A percentile compares a stretch with the other conserved stretches of the same genome.
Evolutionary conservation across 2,797 vertebrate genomes (phyloP).

Genomic region (Lemur catta): DNA sequence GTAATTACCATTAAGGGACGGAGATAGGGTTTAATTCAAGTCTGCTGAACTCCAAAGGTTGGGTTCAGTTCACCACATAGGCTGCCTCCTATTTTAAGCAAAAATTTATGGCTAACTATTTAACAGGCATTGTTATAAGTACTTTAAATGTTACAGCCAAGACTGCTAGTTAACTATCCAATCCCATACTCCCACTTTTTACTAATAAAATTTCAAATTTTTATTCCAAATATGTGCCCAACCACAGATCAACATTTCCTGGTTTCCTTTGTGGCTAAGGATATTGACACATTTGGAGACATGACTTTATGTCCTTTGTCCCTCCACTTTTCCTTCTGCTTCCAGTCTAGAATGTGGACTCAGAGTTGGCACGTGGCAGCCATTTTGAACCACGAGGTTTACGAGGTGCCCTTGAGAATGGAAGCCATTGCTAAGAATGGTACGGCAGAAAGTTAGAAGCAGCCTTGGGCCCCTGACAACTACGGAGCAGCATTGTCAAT

Average conservation of each 20-base stretch:
- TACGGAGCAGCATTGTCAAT: neutral
- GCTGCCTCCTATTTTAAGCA: neutral
- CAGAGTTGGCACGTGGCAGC: neutral
- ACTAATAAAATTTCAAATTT: neutral
- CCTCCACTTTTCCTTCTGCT: neutral
- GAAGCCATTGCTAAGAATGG: neutral
- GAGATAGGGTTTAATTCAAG: neutral
- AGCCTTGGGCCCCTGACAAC: neutral
- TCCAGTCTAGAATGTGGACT: neutral
- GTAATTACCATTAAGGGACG: neutral
- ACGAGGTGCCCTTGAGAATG: neutral
- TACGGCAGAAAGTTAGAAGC: neutral
- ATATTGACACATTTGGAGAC: neutral
- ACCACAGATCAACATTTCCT: neutral
- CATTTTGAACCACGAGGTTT: neutral
- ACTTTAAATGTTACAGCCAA: neutral
- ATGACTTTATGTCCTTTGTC: neutral
- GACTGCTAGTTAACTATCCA: neutral
- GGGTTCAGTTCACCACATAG: neutral
- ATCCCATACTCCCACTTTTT: neutral
- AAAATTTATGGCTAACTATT: neutral
- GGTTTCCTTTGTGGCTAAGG: neutral
- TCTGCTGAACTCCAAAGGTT: neutral
- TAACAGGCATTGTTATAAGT: slow-evolving; percentile 5
- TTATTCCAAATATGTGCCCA: neutral